These are phyloP conservation scores for Crotalus helleri DNA, from an alignment of 2,113 vertebrate genomes.

Conservation along the genomic window DNA sequence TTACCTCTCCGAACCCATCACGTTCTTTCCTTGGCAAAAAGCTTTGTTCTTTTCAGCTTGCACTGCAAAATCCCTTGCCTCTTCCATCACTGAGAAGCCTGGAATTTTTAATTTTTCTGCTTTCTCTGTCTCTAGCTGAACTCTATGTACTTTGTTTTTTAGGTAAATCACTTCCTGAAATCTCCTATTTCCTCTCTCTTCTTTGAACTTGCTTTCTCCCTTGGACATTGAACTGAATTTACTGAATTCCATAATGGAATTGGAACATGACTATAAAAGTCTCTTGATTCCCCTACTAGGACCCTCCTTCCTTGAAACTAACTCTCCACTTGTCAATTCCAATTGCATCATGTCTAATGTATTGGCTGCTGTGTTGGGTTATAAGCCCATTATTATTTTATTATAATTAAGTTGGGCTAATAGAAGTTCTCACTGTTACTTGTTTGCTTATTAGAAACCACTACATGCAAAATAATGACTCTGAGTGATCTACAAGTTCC, in stretches of 20 bases:
- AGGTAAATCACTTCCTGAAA: neutral
- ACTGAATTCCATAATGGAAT: neutral
- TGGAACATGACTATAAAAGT: neutral
- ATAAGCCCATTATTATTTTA: neutral
- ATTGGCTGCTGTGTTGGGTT: neutral
- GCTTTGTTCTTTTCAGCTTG: neutral
- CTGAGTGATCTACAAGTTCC: neutral
- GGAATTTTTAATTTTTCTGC: neutral
- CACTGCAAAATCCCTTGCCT: neutral
- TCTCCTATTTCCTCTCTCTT: neutral
- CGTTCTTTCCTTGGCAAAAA: neutral
- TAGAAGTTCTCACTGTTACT: neutral
- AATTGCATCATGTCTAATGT: neutral
- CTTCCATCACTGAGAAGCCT: neutral
- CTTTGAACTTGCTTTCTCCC: neutral
- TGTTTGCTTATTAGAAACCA: neutral
- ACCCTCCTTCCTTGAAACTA: neutral
- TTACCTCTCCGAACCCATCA: neutral
- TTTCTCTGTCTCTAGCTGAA: neutral
- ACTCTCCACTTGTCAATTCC: neutral
- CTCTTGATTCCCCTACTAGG: neutral
- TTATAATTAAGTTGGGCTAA: neutral
- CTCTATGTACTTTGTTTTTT: neutral
- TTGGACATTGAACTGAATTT: neutral
- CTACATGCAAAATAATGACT: neutral